Evolutionary conservation across 2,113 vertebrate species (phyloP).

Genomic region (Fregata magnificens): DNA sequence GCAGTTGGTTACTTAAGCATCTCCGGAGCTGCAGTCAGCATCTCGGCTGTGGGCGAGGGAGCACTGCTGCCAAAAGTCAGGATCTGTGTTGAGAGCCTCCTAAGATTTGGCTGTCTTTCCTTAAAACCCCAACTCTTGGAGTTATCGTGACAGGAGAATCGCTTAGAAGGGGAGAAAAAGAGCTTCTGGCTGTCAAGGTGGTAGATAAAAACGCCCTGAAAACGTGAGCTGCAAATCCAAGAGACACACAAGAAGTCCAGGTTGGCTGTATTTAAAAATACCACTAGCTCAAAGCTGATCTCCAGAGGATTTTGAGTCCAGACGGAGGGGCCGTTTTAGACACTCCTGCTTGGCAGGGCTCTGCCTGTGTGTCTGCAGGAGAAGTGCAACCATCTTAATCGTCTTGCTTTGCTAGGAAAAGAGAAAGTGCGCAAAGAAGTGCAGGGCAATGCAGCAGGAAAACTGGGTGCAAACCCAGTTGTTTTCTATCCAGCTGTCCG

Average conservation of each 20-base stretch:
- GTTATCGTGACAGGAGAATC: slow-evolving; percentile 2
- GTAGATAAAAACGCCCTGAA: background rate
- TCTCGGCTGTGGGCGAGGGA: background rate
- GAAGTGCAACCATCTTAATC: background rate
- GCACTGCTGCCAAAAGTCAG: slow-evolving; percentile 16
- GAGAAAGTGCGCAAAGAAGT: background rate
- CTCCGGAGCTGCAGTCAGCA: background rate
- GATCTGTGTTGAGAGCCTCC: background rate
- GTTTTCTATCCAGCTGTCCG: background rate
- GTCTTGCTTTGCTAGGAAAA: background rate
- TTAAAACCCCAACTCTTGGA: slow-evolving; percentile 5
- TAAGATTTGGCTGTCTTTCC: background rate
- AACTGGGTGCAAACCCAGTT: background rate
- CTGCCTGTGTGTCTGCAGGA: background rate
- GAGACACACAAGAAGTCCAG: background rate
- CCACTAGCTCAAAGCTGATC: background rate
- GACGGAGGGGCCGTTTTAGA: background rate
- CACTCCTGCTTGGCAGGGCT: background rate
- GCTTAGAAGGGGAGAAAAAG: background rate
- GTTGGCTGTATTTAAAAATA: background rate
- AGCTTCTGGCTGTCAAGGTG: background rate
- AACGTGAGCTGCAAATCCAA: background rate
- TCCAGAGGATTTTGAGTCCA: background rate
- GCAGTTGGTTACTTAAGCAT: slow-evolving; percentile 36
- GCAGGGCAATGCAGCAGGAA: background rate